A percentile compares a stretch with the other conserved stretches of the same genome.
These are phyloP conservation scores for Pandemis heparana DNA, from an alignment of 2,888 invertebrate species.

Conservation along the genomic window DNA sequence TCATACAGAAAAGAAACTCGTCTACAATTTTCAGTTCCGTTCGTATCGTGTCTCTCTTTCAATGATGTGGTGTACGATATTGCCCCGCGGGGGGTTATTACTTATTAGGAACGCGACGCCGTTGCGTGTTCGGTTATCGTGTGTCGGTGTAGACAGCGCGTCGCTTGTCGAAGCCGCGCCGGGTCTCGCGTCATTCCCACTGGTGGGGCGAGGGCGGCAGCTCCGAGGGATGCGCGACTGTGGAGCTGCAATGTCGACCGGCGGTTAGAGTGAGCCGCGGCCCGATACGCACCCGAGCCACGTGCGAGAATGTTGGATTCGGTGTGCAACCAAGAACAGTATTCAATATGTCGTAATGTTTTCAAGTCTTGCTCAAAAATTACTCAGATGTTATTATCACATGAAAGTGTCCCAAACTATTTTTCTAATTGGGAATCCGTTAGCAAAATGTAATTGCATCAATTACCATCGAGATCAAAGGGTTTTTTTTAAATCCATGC, in stretches of 20 bases:
- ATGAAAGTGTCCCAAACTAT: too few species aligned
- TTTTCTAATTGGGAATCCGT: too few species aligned
- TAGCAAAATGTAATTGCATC: too few species aligned
- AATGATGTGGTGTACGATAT: not conserved
- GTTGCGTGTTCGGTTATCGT: slow-evolving; percentile 53
- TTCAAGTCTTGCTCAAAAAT: too few species aligned
- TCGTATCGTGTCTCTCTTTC: not conserved
- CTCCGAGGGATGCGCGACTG: slow-evolving; percentile 98
- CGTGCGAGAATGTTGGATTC: slow-evolving; percentile 50
- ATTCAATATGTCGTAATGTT: not conserved
- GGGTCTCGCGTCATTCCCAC: slow-evolving; percentile 94
- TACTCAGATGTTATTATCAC: too few species aligned
- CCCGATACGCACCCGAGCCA: slow-evolving; percentile 55
- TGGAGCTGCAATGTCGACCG: slow-evolving; percentile 90
- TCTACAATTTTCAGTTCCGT: not conserved
- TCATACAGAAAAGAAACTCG: not conserved
- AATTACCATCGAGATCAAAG: too few species aligned
- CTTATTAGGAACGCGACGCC: slow-evolving; percentile 27
- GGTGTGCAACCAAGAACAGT: not conserved
- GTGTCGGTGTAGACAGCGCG: slow-evolving; percentile 67
- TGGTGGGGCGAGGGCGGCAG: slow-evolving; percentile 99
- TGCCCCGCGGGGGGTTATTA: not conserved
- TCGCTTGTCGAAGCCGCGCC: slow-evolving; percentile 65
- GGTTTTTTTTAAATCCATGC: too few species aligned
- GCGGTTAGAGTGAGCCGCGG: slow-evolving; percentile 44